phyloP scores from a whole-genome alignment of 2,113 vertebrate species.

The Urocitellus parryii region DNA sequence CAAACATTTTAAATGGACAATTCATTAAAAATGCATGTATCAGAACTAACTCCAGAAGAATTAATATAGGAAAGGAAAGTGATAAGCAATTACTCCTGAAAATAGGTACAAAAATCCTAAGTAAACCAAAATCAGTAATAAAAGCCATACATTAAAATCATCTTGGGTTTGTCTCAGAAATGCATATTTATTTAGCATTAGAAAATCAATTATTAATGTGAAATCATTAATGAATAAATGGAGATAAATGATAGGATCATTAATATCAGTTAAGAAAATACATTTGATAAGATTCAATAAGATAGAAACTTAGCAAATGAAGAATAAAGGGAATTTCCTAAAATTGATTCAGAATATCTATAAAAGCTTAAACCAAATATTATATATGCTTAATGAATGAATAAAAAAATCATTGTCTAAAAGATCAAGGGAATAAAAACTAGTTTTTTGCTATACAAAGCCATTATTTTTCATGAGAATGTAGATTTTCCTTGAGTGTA shows the following conservation, averaged over 20 bases:
- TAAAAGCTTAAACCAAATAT: conserved; percentile 8
- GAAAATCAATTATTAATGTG: background rate
- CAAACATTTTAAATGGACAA: background rate
- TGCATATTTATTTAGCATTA: background rate
- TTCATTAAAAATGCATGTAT: conserved; percentile 27
- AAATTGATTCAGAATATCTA: background rate
- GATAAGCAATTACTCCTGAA: background rate
- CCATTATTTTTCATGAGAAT: background rate
- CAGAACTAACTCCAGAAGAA: background rate
- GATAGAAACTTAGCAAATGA: background rate
- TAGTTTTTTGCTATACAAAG: background rate
- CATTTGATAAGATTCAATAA: background rate
- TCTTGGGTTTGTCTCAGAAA: conserved; percentile 5
- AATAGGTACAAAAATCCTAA: background rate
- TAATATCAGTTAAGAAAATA: background rate
- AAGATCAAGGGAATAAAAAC: background rate
- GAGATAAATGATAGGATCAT: background rate
- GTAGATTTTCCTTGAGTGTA: background rate
- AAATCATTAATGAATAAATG: background rate
- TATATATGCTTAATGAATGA: conserved; percentile 14
- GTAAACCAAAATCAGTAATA: background rate
- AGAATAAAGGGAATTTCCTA: background rate
- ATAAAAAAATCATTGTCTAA: background rate
- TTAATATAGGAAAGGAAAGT: background rate
- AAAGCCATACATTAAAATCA: background rate